Base-by-base conservation (phyloP, 1,140 invertebrate genomes). In the Pseudomyrmex dendroicus region DNA sequence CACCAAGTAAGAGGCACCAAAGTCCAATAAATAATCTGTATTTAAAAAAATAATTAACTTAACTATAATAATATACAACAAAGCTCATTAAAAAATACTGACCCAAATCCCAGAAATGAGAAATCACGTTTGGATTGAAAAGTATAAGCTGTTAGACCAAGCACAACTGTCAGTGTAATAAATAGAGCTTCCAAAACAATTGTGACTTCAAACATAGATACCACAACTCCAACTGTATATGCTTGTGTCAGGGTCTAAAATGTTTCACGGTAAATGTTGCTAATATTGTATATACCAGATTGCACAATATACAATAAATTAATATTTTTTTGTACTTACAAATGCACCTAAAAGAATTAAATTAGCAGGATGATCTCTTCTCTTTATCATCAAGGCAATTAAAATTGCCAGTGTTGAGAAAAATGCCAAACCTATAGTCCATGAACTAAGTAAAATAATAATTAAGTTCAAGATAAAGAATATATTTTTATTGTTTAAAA, bases 61-160 rank as follows among this genome's bases (percentile, higher is more conserved):
- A n/a, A n/a, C n/a, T n/a, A n/a, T n/a, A 17, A 57, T 8, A 56
- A 12, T 20, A 22, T 4, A 68, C 15, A 67, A 4, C 35, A 46
- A 73, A 15, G 1, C 2, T 4, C 2, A 67, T 13, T 66, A 46
- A 50, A 1, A 73, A 4, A 80, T 50, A 95, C 95, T 95, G 95
- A 97, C 97, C 95, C 96, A 92, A 96, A 96, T 91, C 96, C 96
- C 91, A 96, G 93, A 68, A 96, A 96, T 10, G 97, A 97, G 93
- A 98, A 98, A 91, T 98, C 97, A 84, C 95, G 95, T 92, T 97
- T 98, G 25, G 96, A 96, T 94, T 98, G 97, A 74, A 98, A 96
- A 1, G 97, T 98, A 92, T 96, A 98, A 5, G 96, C 90, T 0
- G 97, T 98, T 57, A 98, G 94, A 0, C 96, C 95, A 76, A 95